A percentile compares a stretch with the other conserved stretches of the same genome.
Conservation (phyloP, 1,140 invertebrate genomes). For the Aphis gossypii region DNA sequence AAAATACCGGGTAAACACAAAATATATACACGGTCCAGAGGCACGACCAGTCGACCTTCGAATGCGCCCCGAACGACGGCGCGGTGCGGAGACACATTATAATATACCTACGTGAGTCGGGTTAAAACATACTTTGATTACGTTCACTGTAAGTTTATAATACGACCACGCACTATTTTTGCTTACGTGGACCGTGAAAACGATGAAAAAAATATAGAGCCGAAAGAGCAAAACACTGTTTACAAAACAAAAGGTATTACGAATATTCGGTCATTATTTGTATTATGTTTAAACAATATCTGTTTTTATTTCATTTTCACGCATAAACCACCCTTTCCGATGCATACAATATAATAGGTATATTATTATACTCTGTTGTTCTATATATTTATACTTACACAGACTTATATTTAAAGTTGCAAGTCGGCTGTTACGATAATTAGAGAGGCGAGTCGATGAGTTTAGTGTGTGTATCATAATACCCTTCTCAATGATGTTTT, state of each 20-base stretch:
- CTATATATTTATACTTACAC: no score
- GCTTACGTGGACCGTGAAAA: background rate
- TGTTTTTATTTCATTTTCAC: no score
- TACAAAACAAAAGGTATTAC: background rate
- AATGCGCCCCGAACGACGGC: background rate
- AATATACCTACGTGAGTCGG: background rate
- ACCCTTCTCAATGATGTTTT: no score
- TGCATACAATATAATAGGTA: no score
- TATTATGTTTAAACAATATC: no score
- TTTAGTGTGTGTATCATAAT: no score
- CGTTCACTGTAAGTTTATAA: background rate
- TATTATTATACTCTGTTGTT: no score
- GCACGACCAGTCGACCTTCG: conserved; percentile 15
- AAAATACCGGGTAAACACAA: background rate
- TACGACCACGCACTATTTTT: background rate
- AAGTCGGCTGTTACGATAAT: no score
- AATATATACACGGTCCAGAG: background rate
- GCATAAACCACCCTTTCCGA: no score
- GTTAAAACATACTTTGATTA: background rate
- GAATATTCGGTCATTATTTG: no score
- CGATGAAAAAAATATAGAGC: background rate
- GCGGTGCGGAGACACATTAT: background rate
- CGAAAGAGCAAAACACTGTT: background rate
- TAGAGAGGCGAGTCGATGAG: no score
- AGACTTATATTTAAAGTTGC: no score